A percentile compares a stretch with the other conserved stretches of the same genome.
phyloP scores from a whole-genome alignment of 2,888 invertebrate species.

The Sialis lutaria region DNA sequence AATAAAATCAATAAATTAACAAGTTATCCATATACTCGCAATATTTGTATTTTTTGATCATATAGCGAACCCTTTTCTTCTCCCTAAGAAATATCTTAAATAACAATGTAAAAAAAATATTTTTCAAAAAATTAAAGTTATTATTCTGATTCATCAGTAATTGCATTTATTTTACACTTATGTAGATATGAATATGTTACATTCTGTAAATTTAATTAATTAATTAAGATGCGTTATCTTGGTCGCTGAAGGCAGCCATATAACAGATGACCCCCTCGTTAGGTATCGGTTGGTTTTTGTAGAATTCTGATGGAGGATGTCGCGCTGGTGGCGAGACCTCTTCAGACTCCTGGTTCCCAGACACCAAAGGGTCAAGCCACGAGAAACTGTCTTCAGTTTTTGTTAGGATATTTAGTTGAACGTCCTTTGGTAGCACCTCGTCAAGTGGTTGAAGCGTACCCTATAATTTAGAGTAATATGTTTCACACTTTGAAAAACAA shows the following conservation, averaged over 20 bases:
- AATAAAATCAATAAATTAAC: too few relatives aligned
- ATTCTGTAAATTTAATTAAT: too few relatives aligned
- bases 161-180: too few relatives aligned
- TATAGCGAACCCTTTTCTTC: too few relatives aligned
- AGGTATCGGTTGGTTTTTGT: slow-evolving; percentile 18
- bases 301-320: slow-evolving; percentile 15
- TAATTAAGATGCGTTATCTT: slow-evolving; percentile 4
- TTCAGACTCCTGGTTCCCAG: slow-evolving; percentile 6
- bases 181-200: too few relatives aligned
- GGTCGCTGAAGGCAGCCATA: slow-evolving; percentile 21
- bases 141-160: too few relatives aligned
- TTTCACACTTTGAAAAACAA: too few relatives aligned
- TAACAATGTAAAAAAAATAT: too few relatives aligned
- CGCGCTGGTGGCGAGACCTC: slow-evolving; percentile 1
- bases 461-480: background rate
- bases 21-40: too few relatives aligned
- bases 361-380: slow-evolving; percentile 15
- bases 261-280: slow-evolving; percentile 20
- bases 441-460: background rate
- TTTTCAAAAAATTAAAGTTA: too few relatives aligned
- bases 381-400: slow-evolving; percentile 17
- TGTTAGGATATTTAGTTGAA: slow-evolving; percentile 23
- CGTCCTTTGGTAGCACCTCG: slow-evolving; percentile 11
- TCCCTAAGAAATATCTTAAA: too few relatives aligned
- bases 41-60: too few relatives aligned